Evolutionary conservation across 2,797 vertebrate species (phyloP).

Genomic region (Vireo griseus): DNA sequence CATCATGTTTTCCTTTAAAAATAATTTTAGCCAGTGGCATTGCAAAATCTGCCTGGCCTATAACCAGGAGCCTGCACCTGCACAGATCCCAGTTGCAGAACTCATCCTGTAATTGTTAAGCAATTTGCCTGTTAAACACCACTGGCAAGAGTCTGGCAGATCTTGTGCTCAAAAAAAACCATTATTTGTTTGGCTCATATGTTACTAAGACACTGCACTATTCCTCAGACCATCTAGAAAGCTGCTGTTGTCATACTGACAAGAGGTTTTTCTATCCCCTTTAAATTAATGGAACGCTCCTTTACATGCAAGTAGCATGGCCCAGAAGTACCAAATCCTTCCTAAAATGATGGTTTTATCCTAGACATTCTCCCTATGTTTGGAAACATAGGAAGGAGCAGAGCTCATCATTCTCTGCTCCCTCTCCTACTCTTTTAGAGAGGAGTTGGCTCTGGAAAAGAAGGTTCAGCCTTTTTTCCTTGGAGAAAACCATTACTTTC

Average conservation of each 20-base stretch:
- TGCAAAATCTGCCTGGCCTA: conserved; percentile 75
- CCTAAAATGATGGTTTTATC: neutral
- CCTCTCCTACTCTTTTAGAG: neutral
- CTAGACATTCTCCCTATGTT: neutral
- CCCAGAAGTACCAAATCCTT: conserved; percentile 65
- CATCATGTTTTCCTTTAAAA: conserved; percentile 69
- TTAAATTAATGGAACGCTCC: conserved; percentile 62
- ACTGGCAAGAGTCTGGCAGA: conserved; percentile 76
- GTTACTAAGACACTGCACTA: conserved; percentile 68
- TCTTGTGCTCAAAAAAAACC: neutral
- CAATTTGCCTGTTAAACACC: conserved; percentile 69
- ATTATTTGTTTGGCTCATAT: conserved; percentile 71
- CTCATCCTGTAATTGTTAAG: conserved; percentile 63
- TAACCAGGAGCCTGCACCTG: conserved; percentile 76
- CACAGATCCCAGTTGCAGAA: conserved; percentile 68
- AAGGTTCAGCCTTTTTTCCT: neutral
- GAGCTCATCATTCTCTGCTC: neutral
- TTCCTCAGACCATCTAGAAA: conserved; percentile 70
- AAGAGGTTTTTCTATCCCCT: conserved; percentile 48
- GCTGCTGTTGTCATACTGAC: conserved; percentile 22
- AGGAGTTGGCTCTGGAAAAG: neutral
- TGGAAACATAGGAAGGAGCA: neutral
- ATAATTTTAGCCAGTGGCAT: conserved; percentile 68
- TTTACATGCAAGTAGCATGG: conserved; percentile 52
- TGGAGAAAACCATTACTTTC: neutral